Evolutionary conservation across 1,140 invertebrate genomes (phyloP).

Genomic region (Condylostylus longicornis): DNA sequence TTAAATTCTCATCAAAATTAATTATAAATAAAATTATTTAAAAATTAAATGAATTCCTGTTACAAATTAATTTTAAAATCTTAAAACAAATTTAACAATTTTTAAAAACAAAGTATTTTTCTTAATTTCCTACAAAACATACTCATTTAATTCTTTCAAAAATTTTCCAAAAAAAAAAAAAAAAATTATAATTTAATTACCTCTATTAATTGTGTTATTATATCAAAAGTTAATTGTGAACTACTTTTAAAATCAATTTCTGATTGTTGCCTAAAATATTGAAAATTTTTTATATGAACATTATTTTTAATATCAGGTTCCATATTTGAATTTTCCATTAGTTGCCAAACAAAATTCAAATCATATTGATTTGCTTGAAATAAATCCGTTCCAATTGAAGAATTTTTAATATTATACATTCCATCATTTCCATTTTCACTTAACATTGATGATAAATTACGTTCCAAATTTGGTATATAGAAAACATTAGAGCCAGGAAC

Average conservation of each 20-base stretch:
- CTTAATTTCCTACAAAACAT: no score
- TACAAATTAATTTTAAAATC: no score
- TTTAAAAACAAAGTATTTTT: no score
- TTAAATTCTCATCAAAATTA: no score
- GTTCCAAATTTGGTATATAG: constrained; percentile 30
- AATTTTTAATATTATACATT: constrained; percentile 21
- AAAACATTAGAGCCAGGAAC: constrained; percentile 24
- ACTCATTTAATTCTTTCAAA: no score
- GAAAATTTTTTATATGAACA: constrained; percentile 25
- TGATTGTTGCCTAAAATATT: constrained; percentile 24
- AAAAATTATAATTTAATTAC: no score
- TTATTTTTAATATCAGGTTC: constrained; percentile 13
- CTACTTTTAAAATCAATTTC: constrained; percentile 31
- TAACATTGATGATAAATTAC: constrained; percentile 10
- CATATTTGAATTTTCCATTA: constrained; percentile 16
- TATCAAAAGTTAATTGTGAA: constrained; percentile 29
- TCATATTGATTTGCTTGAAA: constrained; percentile 30
- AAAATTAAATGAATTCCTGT: no score
- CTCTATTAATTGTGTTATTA: constrained; percentile 32
- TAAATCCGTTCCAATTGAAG: constrained; percentile 23
- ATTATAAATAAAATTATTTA: no score
- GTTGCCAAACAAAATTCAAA: constrained; percentile 30
- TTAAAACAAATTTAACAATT: no score
- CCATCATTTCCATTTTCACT: background rate
- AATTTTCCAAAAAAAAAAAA: no score